A percentile compares a stretch with the other conserved stretches of the same genome.
Conservation (phyloP, 2,113 vertebrate genomes). For the Tragelaphus strepsiceros region DNA sequence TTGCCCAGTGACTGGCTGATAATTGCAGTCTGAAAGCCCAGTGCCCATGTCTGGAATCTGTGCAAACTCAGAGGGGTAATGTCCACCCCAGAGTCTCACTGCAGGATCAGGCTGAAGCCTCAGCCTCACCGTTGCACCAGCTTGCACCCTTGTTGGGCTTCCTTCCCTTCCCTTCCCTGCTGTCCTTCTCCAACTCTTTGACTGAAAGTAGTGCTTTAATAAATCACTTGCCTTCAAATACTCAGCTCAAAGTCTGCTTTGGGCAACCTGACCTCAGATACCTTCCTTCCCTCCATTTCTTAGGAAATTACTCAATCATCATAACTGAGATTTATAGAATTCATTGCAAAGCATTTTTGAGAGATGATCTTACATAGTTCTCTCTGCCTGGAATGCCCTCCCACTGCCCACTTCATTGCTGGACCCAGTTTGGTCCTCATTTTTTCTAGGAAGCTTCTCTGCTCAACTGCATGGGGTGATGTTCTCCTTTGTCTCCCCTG, state of each 20-base stretch:
- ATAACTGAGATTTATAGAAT: background rate
- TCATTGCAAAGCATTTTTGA: background rate
- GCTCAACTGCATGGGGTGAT: background rate
- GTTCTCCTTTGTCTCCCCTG: background rate
- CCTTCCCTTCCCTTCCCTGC: background rate
- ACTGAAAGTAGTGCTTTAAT: background rate
- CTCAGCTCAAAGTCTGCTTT: background rate
- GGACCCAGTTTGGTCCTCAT: background rate
- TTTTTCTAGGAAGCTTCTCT: background rate
- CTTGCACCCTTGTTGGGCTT: background rate
- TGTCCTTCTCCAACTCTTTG: background rate
- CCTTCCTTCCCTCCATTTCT: background rate
- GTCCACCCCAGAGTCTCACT: background rate
- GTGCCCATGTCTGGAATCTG: background rate
- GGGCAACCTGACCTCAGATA: background rate
- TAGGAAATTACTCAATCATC: background rate
- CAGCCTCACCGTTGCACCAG: background rate
- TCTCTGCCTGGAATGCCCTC: background rate
- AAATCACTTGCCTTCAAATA: background rate
- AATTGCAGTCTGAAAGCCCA: background rate
- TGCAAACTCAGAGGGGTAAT: background rate
- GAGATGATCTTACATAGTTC: background rate
- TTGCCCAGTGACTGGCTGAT: background rate
- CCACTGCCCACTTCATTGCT: background rate
- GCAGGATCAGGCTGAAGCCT: no score